These are phyloP conservation scores for Penaeus monodon DNA, from an alignment of 2,888 invertebrate genomes.

Conservation along the genomic window DNA sequence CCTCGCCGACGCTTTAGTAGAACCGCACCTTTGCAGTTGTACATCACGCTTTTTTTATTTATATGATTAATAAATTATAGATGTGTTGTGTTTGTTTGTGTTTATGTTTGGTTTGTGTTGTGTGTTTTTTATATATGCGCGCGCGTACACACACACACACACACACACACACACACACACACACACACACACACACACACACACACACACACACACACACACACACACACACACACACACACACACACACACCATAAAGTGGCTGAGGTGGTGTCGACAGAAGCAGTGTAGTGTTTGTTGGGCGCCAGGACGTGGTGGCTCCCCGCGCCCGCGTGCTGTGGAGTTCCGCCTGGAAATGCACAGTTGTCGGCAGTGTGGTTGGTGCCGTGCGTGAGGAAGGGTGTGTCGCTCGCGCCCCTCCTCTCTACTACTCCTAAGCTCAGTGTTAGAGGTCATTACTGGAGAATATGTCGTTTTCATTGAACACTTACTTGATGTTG, in stretches of 20 bases:
- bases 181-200: constrained; percentile 25
- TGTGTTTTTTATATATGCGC: not conserved
- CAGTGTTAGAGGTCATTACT: too few relatives aligned
- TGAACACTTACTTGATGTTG: too few relatives aligned
- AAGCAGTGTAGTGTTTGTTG: not conserved
- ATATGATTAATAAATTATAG: too few relatives aligned
- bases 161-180: constrained; percentile 16
- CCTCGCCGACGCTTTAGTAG: too few relatives aligned
- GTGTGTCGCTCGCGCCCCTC: too few relatives aligned
- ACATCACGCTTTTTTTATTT: too few relatives aligned
- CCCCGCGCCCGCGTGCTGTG: not conserved
- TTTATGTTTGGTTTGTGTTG: too few relatives aligned
- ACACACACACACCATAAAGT: not conserved
- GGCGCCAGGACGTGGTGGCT: constrained; percentile 6
- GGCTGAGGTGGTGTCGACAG: not conserved
- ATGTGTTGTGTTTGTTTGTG: too few relatives aligned
- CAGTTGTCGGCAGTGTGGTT: constrained; percentile 21
- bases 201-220: constrained; percentile 20
- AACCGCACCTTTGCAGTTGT: too few relatives aligned
- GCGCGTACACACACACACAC: not conserved
- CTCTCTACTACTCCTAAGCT: not conserved
- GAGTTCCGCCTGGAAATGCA: constrained; percentile 26
- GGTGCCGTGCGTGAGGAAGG: constrained; percentile 23
- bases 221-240: not conserved
- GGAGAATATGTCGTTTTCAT: too few relatives aligned